Percentiles rank a stretch among this genome's conserved stretches.
phyloP scores from a whole-genome alignment of 2,797 vertebrate species.

The Cheirogaleus major region DNA sequence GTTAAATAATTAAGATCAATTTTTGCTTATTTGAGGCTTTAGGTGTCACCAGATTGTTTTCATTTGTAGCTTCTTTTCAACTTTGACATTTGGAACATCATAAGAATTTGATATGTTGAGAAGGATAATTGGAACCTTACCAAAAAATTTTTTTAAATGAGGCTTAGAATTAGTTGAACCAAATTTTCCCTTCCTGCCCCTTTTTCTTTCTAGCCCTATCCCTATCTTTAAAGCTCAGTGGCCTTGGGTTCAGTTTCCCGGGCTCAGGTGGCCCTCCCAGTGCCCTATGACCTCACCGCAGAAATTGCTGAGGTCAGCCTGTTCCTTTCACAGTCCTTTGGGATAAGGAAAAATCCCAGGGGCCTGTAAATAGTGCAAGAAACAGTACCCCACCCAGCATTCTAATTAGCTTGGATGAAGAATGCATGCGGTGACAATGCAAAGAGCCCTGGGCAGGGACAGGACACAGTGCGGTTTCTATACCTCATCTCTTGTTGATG shows the following conservation, averaged over 20 bases:
- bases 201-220: background rate
- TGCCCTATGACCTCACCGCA: constrained; percentile 58
- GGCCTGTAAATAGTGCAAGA: constrained; percentile 42
- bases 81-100: constrained; percentile 23
- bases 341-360: constrained; percentile 74
- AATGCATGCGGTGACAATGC: background rate
- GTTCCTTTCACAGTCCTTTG: constrained; percentile 69
- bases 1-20: constrained; percentile 33
- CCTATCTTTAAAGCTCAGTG: background rate
- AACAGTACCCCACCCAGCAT: constrained; percentile 31
- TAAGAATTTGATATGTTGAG: constrained; percentile 18
- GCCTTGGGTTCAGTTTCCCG: background rate
- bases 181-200: background rate
- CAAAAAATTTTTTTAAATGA: background rate
- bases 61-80: constrained; percentile 11
- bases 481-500: background rate
- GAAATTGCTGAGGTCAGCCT: constrained; percentile 74
- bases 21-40: constrained; percentile 53
- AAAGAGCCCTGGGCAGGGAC: background rate
- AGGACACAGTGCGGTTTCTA: background rate
- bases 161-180: constrained; percentile 28
- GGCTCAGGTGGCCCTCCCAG: constrained; percentile 60
- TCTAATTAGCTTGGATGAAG: constrained; percentile 55
- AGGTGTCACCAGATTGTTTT: constrained; percentile 29
- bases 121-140: constrained; percentile 44